Conservation (phyloP, 1,140 invertebrate species). For the Drosophila ambigua region DNA sequence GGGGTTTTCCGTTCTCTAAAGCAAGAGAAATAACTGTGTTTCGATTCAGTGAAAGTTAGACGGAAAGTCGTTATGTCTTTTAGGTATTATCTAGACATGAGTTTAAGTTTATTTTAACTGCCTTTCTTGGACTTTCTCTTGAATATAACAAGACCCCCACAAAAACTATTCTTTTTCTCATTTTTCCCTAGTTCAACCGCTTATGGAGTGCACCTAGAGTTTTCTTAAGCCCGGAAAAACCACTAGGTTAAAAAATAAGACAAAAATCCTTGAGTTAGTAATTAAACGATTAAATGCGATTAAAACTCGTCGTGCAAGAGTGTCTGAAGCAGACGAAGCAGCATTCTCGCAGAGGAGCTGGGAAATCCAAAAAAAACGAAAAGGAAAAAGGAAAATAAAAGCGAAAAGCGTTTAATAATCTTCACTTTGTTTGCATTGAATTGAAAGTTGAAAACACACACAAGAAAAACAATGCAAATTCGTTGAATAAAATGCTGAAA, state of each 20-base stretch:
- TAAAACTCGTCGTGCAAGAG: slow-evolving; percentile 10
- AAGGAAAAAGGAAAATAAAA: not conserved
- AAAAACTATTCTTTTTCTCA: no score
- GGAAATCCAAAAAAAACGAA: not conserved
- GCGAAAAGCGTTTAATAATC: slow-evolving; percentile 4
- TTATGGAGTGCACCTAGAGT: no score
- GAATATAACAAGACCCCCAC: no score
- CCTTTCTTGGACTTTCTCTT: not conserved
- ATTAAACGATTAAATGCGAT: slow-evolving; percentile 5
- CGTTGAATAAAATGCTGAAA: slow-evolving; percentile 42
- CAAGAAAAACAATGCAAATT: slow-evolving; percentile 41
- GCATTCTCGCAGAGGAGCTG: not conserved
- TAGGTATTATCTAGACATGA: no score
- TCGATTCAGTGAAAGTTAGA: no score
- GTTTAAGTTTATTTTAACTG: not conserved
- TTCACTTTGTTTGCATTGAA: slow-evolving; percentile 25
- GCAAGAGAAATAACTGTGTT: no score
- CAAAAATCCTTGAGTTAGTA: not conserved
- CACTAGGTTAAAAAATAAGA: no score
- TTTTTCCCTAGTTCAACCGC: no score
- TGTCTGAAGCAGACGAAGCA: no score
- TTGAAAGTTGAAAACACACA: slow-evolving; percentile 26
- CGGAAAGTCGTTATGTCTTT: no score
- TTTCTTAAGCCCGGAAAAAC: no score
- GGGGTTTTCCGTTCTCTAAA: no score